phyloP scores from a whole-genome alignment of 2,888 invertebrate genomes.

The Nomada fucata region DNA sequence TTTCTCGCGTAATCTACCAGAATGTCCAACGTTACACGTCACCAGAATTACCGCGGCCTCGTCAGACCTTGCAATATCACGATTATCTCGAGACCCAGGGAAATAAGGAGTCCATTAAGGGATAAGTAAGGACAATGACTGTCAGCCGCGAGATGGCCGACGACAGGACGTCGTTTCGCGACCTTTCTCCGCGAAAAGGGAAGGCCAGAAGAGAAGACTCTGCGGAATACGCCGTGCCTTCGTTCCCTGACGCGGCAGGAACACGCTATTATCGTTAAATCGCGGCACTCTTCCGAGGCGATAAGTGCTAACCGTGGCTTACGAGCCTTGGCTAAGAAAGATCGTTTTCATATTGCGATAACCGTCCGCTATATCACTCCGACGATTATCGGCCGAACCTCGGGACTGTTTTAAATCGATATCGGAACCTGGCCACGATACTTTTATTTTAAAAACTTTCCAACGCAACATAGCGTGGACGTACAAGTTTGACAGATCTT shows the following conservation, averaged over 20 bases:
- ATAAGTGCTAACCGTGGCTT: constrained; percentile 68
- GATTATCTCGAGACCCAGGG: constrained; percentile 28
- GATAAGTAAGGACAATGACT: constrained; percentile 65
- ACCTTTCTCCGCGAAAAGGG: background rate
- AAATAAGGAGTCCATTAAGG: constrained; percentile 66
- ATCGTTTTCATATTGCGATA: constrained; percentile 44
- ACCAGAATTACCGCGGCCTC: constrained; percentile 7
- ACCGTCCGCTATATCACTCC: constrained; percentile 44
- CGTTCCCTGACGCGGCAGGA: constrained; percentile 53
- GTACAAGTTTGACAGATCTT: too few relatives aligned
- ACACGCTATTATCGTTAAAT: constrained; percentile 74
- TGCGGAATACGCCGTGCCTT: constrained; percentile 34
- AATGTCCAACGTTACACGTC: background rate
- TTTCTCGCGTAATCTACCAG: background rate
- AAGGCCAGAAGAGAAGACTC: background rate
- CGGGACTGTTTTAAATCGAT: constrained; percentile 39
- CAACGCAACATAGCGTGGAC: too few relatives aligned
- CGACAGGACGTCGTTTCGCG: constrained; percentile 39
- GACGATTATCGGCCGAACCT: constrained; percentile 28
- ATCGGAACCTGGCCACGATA: background rate
- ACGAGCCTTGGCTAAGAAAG: constrained; percentile 45
- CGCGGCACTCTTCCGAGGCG: constrained; percentile 65
- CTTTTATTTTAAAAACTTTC: too few relatives aligned
- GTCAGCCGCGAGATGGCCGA: constrained; percentile 28
- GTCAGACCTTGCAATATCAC: constrained; percentile 7